A percentile compares a stretch with the other conserved stretches of the same genome.
Conservation (phyloP, 1,140 invertebrate genomes). For the Drosophila willistoni region DNA sequence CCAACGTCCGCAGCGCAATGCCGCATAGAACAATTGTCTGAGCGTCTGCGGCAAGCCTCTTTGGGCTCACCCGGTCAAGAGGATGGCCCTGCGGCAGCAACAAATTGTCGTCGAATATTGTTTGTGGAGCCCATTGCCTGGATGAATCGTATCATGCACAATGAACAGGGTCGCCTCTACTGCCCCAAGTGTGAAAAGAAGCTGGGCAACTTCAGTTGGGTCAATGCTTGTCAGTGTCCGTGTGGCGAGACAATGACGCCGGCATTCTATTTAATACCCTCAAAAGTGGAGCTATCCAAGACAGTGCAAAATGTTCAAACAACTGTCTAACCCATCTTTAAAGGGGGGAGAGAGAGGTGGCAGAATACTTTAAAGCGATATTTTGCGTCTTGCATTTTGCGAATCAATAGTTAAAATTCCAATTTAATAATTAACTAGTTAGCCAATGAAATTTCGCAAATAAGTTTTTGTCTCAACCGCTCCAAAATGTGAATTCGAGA, state of each 20-base stretch:
- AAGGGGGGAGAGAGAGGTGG: background rate
- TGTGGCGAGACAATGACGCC: slow-evolving; percentile 93
- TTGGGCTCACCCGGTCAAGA: slow-evolving; percentile 61
- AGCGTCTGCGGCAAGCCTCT: slow-evolving; percentile 75
- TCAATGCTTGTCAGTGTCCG: slow-evolving; percentile 92
- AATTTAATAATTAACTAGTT: slow-evolving; percentile 6
- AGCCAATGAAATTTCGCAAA: slow-evolving; percentile 7
- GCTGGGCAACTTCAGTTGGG: slow-evolving; percentile 93
- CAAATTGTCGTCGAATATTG: slow-evolving; percentile 88
- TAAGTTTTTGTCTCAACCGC: background rate
- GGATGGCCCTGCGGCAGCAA: slow-evolving; percentile 33
- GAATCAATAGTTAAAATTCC: slow-evolving; percentile 1
- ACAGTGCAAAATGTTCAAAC: slow-evolving; percentile 93
- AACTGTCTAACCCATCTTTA: slow-evolving; percentile 85
- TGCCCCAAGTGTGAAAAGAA: slow-evolving; percentile 92
- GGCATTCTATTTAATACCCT: slow-evolving; percentile 93
- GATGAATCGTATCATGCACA: slow-evolving; percentile 89
- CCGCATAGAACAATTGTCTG: slow-evolving; percentile 72
- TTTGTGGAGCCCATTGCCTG: slow-evolving; percentile 92
- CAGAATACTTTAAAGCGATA: background rate
- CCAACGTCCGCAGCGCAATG: slow-evolving; percentile 45
- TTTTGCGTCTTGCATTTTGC: background rate
- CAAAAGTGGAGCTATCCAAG: slow-evolving; percentile 93
- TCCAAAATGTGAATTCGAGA: background rate
- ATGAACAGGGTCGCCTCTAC: slow-evolving; percentile 90